Conservation (phyloP, 1,140 invertebrate genomes). For the Macrosteles quadrilineatus region DNA sequence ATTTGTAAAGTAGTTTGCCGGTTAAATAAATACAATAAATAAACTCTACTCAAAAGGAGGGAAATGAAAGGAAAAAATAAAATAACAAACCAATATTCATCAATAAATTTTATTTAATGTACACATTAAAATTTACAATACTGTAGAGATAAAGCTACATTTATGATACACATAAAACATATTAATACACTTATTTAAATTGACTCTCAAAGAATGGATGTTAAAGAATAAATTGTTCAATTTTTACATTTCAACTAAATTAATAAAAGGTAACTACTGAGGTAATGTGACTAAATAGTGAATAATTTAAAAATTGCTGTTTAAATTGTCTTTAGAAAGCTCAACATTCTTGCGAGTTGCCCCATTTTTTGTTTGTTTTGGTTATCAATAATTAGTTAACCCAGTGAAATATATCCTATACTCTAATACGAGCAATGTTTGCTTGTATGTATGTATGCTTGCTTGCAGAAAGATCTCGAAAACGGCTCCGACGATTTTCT, state of each 20-base stretch:
- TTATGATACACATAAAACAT: background rate
- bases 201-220: background rate
- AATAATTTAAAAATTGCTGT: background rate
- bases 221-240: background rate
- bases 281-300: background rate
- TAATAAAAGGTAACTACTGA: background rate
- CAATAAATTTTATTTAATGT: background rate
- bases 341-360: background rate
- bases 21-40: too few relatives aligned
- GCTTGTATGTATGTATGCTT: too few relatives aligned
- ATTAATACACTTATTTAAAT: background rate
- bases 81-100: too few relatives aligned
- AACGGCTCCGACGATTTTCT: too few relatives aligned
- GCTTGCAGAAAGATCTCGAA: too few relatives aligned
- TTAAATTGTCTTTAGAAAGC: background rate
- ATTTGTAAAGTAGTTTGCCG: too few relatives aligned
- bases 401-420: too few relatives aligned
- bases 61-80: too few relatives aligned
- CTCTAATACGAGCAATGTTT: too few relatives aligned
- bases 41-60: too few relatives aligned
- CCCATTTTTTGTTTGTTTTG: background rate
- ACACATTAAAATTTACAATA: conserved; percentile 20
- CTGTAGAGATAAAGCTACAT: conserved; percentile 10
- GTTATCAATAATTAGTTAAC: too few relatives aligned
- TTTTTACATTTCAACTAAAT: background rate